Percentiles rank a stretch among this genome's conserved stretches.
Evolutionary conservation across 2,888 invertebrate species (phyloP).

Genomic region (Homarus gammarus): DNA sequence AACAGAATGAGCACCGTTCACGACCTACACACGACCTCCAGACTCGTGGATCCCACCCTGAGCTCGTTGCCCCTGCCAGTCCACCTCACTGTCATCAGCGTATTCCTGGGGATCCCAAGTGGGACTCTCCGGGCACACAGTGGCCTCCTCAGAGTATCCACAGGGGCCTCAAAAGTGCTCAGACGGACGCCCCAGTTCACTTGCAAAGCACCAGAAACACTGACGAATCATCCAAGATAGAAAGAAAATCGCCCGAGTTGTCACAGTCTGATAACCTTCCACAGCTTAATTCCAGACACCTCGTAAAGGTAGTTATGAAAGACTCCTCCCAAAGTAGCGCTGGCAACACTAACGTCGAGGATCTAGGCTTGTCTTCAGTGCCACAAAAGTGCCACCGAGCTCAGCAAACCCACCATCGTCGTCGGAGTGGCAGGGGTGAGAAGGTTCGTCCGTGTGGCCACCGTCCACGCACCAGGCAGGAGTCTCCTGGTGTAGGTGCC

Average conservation of each 20-base stretch:
- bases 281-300: not conserved
- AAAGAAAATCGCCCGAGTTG: not conserved
- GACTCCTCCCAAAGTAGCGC: not conserved
- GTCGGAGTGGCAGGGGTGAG: not conserved
- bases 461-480: constrained; percentile 31
- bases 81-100: not conserved
- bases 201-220: constrained; percentile 1
- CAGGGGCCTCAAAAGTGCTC: not conserved
- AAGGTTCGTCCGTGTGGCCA: constrained; percentile 49
- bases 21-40: not conserved
- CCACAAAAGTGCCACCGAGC: not conserved
- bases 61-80: not conserved
- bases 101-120: not conserved
- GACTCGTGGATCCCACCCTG: not conserved
- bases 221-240: constrained; percentile 5
- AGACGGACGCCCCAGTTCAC: constrained; percentile 3
- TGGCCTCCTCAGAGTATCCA: not conserved
- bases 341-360: not conserved
- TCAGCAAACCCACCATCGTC: not conserved
- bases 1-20: not conserved
- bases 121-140: not conserved
- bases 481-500: not conserved
- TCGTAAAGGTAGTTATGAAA: constrained; percentile 12
- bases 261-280: not conserved
- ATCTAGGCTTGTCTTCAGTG: not conserved